Evolutionary conservation across 1,140 invertebrate genomes (phyloP), one percentile per base, ranked within the genome.

Genomic region (Olivierus martensii): DNA sequence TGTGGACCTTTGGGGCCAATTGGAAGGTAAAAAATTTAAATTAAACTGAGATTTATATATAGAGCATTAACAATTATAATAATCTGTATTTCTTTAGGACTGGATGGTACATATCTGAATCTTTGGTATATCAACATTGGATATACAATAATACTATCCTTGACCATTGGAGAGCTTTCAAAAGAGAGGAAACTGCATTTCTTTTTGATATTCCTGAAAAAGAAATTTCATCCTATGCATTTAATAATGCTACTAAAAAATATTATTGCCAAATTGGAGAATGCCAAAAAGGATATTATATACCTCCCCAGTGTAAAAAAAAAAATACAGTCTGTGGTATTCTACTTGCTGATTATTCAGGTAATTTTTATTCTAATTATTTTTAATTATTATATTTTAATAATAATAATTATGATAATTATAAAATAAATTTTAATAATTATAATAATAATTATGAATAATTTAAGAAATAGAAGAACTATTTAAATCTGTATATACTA

Each of bases 81-180:
- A 11, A 34, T 52, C 19, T 18, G 17, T n/a, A 19, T 41, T 37
- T 57, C 51, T 5, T n/a, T 61, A 77, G 81, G 50, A 82, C 81
- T 63, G 79, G 80, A 5, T 85, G 83, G 82, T 85, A 80, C 61
- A 74, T 83, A 41, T 79, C 68, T 2, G 58, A 60, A 15, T 58
- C 59, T 43, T 58, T 59, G 11, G 62, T 65, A 1, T 55, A 66
- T n/a, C 55, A 63, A 15, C 55, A 61, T n/a, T 61, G 58, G 56
- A 55, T 56, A 22, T 34, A 57, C 11, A 49, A 59, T 58, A 38
- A 58, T 38, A 58, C 66, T 12, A 50, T 65, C 28, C 63, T 56
- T 38, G 70, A 73, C 5, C 74, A 65, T 49, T 79, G 76, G 76
- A 57, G 67, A n/a, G 65, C 69, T 10, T 77, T 79, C 50, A 61